These are phyloP conservation scores for Aldabrachelys gigantea DNA, from an alignment of 2,113 vertebrate genomes.

Conservation along the genomic window DNA sequence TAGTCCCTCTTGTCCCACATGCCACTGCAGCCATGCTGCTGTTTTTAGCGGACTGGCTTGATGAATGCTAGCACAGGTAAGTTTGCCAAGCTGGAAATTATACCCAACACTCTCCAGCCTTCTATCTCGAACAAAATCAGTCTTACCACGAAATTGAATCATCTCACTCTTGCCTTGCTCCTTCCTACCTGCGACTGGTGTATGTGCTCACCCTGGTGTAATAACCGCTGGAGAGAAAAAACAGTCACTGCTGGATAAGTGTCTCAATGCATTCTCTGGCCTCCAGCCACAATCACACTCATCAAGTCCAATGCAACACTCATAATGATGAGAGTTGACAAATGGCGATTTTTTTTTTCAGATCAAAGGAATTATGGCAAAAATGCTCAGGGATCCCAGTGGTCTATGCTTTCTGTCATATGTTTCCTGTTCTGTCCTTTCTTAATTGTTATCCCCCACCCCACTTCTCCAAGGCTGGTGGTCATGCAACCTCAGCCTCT, in stretches of 20 bases:
- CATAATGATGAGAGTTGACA: neutral
- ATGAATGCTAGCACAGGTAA: no score
- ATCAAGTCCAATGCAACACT: neutral
- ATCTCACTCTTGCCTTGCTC: neutral
- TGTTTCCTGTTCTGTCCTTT: neutral
- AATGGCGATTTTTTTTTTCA: neutral
- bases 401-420: fast-evolving
- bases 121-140: fast-evolving
- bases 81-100: neutral
- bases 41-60: neutral
- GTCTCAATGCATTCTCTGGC: neutral
- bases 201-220: neutral
- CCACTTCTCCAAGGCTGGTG: conserved; percentile 20
- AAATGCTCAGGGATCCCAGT: neutral
- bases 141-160: neutral
- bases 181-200: neutral
- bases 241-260: fast-evolving
- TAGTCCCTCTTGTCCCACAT: neutral
- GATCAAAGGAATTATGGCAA: fast-evolving
- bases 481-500: neutral
- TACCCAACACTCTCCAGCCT: fast-evolving
- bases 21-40: neutral
- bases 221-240: neutral
- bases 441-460: neutral
- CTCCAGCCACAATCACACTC: neutral